These are phyloP conservation scores for human (Homo sapiens) DNA, from an alignment of 2,113 vertebrate genomes.

Conservation along the genomic window DNA sequence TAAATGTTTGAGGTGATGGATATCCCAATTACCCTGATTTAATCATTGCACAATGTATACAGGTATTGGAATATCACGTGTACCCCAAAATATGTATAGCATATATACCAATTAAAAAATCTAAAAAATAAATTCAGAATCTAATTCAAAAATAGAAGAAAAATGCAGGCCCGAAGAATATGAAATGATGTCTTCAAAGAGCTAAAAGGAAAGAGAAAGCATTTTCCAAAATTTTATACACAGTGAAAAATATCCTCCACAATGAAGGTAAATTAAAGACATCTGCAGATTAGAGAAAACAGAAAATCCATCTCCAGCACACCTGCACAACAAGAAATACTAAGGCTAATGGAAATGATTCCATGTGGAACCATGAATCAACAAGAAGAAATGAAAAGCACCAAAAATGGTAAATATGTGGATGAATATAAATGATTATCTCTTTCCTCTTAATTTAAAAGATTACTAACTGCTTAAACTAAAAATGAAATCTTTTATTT, in stretches of 20 bases:
- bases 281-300: slow-evolving; percentile 2
- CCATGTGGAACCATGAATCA: not conserved
- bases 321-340: not conserved
- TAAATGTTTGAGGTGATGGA: not conserved
- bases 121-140: not conserved
- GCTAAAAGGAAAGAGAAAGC: not conserved
- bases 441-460: not conserved
- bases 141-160: not conserved
- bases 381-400: not conserved
- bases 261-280: not conserved
- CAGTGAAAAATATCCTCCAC: not conserved
- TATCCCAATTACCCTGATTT: not conserved
- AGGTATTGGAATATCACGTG: not conserved
- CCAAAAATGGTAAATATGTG: not conserved
- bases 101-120: not conserved
- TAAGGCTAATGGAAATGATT: not conserved
- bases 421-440: not conserved
- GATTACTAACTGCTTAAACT: not conserved
- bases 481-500: slow-evolving; percentile 10
- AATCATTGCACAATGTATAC: not conserved
- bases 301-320: not conserved
- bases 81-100: not conserved
- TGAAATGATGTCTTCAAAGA: not conserved
- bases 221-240: not conserved
- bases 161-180: not conserved